A percentile compares a stretch with the other conserved stretches of the same genome.
phyloP scores from a whole-genome alignment of 2,888 invertebrate genomes.

The Dexiosoma caninum region DNA sequence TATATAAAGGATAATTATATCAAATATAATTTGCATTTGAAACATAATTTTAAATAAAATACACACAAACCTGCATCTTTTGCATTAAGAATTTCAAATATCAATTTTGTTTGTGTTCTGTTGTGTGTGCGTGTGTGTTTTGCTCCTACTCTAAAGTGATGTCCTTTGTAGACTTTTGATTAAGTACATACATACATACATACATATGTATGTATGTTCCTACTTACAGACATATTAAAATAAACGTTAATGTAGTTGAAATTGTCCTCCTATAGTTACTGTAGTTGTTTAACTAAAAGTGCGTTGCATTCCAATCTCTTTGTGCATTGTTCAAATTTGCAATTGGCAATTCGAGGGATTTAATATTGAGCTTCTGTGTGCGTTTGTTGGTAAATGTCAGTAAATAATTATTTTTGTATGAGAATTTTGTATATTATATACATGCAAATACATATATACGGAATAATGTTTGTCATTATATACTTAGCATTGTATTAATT shows the following conservation, averaged over 20 bases:
- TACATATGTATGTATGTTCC: neutral
- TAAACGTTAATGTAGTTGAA: too few relatives aligned
- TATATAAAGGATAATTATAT: slow-evolving; percentile 38
- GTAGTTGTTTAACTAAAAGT: slow-evolving; percentile 45
- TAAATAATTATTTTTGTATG: slow-evolving; percentile 5
- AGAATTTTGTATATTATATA: neutral
- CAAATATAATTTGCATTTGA: slow-evolving; percentile 59
- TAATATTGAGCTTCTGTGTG: slow-evolving; percentile 15
- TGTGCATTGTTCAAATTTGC: slow-evolving; percentile 20
- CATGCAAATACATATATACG: neutral
- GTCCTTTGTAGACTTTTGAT: neutral
- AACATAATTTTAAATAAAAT: slow-evolving; percentile 46
- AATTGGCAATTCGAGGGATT: slow-evolving; percentile 33
- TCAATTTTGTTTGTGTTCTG: slow-evolving; percentile 30
- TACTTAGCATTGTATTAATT: slow-evolving; percentile 43
- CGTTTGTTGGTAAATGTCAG: slow-evolving; percentile 21
- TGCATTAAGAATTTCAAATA: slow-evolving; percentile 34
- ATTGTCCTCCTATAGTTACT: slow-evolving; percentile 13
- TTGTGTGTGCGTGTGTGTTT: too few relatives aligned
- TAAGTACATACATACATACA: neutral
- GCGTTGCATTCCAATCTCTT: slow-evolving; percentile 32
- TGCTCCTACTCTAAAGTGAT: slow-evolving; percentile 7
- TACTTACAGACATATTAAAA: too few relatives aligned
- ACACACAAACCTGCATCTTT: neutral
- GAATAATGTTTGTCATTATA: slow-evolving; percentile 2